These are phyloP conservation scores for Prionailurus bengalensis DNA, from an alignment of 2,113 vertebrate genomes.

Conservation along the genomic window DNA sequence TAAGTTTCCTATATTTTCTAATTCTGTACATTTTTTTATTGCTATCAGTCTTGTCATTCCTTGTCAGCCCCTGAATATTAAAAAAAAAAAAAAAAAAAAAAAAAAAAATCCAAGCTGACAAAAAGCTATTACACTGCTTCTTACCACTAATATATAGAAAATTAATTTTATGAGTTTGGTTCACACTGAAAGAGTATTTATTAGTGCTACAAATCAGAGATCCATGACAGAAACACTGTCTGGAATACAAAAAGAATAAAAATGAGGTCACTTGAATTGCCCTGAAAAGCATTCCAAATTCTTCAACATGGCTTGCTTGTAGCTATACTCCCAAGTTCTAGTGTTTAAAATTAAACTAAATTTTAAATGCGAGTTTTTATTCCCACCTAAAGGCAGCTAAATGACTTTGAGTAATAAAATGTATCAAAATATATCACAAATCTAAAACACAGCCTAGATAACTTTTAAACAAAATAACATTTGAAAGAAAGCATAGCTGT, in stretches of 20 bases:
- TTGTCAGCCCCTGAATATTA: slow-evolving; percentile 28
- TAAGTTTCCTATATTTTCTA: slow-evolving; percentile 24
- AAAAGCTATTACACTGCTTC: slow-evolving; percentile 45
- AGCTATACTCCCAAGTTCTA: background rate
- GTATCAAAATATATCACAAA: slow-evolving; percentile 60
- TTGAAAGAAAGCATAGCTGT: slow-evolving; percentile 34
- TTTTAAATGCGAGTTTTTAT: background rate
- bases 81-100: background rate
- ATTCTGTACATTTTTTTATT: slow-evolving; percentile 68
- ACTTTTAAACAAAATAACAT: slow-evolving; percentile 54
- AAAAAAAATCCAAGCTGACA: background rate
- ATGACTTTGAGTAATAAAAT: slow-evolving; percentile 58
- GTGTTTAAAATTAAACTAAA: slow-evolving; percentile 48
- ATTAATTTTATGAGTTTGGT: slow-evolving; percentile 68
- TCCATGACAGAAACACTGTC: slow-evolving; percentile 62
- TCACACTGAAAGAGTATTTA: slow-evolving; percentile 66
- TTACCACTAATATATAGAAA: slow-evolving; percentile 59
- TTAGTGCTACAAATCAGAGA: slow-evolving; percentile 65
- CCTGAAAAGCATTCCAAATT: slow-evolving; percentile 44
- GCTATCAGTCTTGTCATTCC: slow-evolving; percentile 43
- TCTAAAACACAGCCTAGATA: slow-evolving; percentile 49
- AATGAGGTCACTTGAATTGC: slow-evolving; percentile 55
- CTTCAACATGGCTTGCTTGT: slow-evolving; percentile 25
- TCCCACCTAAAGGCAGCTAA: slow-evolving; percentile 55
- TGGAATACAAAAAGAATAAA: slow-evolving; percentile 76